Evolutionary conservation across 2,113 vertebrate species (phyloP), one percentile per base, ranked within the genome.

Genomic region (Oceanites oceanicus): DNA sequence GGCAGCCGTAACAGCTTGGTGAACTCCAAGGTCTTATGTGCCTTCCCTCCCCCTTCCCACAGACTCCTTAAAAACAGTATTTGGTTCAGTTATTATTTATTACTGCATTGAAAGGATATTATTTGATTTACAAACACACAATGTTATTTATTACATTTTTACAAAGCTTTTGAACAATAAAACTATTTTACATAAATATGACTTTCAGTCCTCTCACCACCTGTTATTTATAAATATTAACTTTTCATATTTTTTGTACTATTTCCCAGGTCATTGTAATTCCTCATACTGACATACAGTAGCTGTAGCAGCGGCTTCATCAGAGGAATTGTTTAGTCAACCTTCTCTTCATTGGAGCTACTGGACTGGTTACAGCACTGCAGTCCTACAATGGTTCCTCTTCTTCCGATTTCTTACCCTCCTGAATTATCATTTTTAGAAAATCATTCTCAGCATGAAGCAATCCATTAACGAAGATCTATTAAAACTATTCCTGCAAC

Each of bases 121-220:
- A 68, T 36, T 93, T 71, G 15, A 72, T 86, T 83, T 88, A 96
- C 50, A 94, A 92, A 94, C 44, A 90, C 44, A 68, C 10, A 73
- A 73, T n/a, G 7, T 47, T 56, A 89, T 74, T 96, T 95, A 86
- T 63, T 71, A 90, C 55, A 81, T 56, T 96, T 96, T 88, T 90
- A 92, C 83, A 95, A 82, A 52, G 18, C n/a, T 93, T 94, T 67
- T 78, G 44, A 84, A 78, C 56, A 92, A 55, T 29, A 80, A 30
- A 90, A 73, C 14, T 90, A 68, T 80, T 96, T 86, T 93, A 94
- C 55, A 88, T 50, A 67, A 86, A 77, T 74, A 50, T 0, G 2
- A 32, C 34, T 88, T 92, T 88, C 63, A 58, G 55, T 81, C n/a
- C 26, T 78, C 63, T 91, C 13, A 47, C 23, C 52, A 83, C 29